Percentiles rank a stretch among this genome's conserved stretches.
These are phyloP conservation scores for Vireo altiloquus DNA, from an alignment of 2,113 vertebrate genomes.

Conservation along the genomic window DNA sequence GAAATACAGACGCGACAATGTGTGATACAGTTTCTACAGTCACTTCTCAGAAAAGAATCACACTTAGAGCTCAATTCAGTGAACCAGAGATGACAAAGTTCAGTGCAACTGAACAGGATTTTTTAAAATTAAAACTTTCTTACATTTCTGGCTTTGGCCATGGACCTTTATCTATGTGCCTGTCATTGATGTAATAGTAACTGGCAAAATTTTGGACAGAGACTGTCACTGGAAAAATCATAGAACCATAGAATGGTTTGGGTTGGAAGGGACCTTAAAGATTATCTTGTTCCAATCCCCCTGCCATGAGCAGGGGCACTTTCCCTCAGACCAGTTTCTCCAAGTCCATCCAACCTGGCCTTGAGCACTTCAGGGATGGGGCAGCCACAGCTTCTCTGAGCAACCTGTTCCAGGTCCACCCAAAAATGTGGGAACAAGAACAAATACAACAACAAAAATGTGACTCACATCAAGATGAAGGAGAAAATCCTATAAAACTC, in stretches of 20 bases:
- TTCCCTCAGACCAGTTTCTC: neutral
- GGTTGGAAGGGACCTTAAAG: neutral
- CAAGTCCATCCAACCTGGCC: neutral
- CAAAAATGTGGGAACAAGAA: neutral
- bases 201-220: neutral
- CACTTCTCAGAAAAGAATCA: neutral
- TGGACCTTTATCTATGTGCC: accelerated
- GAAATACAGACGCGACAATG: neutral
- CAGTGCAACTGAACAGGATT: neutral
- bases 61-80: neutral
- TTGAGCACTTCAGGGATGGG: neutral
- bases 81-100: neutral
- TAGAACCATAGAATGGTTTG: neutral
- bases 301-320: neutral
- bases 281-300: neutral
- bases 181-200: neutral
- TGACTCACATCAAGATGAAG: neutral
- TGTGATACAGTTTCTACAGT: neutral
- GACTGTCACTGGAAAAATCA: neutral
- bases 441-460: neutral
- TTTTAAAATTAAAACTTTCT: neutral
- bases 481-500: neutral
- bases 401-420: neutral
- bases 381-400: neutral
- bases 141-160: neutral